Percentiles rank a stretch among this genome's conserved stretches.
Evolutionary conservation across 1,140 invertebrate species (phyloP).

Genomic region (Thalassaphorura encarpata): DNA sequence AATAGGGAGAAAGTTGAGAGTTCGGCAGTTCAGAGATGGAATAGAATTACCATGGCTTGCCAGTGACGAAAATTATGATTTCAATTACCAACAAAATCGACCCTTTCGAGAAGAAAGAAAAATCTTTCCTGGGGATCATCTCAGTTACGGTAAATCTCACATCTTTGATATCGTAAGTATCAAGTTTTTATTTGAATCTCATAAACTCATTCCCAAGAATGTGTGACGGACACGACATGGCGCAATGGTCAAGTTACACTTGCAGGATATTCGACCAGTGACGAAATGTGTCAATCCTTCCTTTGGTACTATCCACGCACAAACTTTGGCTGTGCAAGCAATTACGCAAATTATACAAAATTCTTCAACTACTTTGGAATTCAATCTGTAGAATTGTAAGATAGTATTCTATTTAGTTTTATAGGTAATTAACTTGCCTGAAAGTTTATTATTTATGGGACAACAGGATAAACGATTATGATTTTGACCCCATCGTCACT

Average conservation of each 20-base stretch:
- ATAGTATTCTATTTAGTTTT: too few relatives aligned
- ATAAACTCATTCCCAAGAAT: constrained; percentile 4
- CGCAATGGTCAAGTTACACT: background rate
- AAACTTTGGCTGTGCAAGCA: background rate
- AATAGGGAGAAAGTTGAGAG: constrained; percentile 48
- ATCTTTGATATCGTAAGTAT: background rate
- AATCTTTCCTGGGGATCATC: constrained; percentile 9
- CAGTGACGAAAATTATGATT: constrained; percentile 54
- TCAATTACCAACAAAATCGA: constrained; percentile 56
- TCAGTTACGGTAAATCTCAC: background rate
- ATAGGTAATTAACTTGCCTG: too few relatives aligned
- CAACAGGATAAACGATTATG: too few relatives aligned
- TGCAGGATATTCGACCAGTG: constrained; percentile 8
- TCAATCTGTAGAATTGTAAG: background rate
- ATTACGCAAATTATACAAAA: background rate
- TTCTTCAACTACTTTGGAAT: background rate
- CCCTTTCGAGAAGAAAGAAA: constrained; percentile 46
- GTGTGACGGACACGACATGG: constrained; percentile 7
- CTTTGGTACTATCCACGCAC: constrained; percentile 14
- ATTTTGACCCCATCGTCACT: too few relatives aligned
- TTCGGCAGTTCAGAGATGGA: constrained; percentile 51
- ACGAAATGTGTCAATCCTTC: constrained; percentile 20
- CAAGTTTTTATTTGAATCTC: background rate
- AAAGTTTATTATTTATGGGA: too few relatives aligned
- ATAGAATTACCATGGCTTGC: constrained; percentile 53